phyloP scores from a whole-genome alignment of 2,113 vertebrate species.

The Prochilodus magdalenae region DNA sequence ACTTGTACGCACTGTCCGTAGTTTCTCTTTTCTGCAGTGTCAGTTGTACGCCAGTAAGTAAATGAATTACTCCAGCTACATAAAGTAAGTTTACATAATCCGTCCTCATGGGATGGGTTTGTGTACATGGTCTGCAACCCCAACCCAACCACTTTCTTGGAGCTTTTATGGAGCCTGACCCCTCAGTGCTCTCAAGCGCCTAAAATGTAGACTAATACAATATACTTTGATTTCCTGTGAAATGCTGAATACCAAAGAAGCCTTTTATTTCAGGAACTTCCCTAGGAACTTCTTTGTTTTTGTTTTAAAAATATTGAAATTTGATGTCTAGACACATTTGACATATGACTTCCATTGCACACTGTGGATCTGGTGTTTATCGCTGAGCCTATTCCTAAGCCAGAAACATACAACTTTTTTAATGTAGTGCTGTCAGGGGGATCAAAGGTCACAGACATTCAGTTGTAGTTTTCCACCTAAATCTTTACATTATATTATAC shows the following conservation, averaged over 20 bases:
- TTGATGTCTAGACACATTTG: no score
- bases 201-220: neutral
- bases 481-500: no score
- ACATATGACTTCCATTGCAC: no score
- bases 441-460: no score
- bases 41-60: neutral
- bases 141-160: neutral
- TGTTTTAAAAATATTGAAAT: no score
- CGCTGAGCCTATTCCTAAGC: no score
- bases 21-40: neutral
- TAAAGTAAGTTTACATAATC: neutral
- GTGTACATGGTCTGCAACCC: neutral
- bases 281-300: no score
- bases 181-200: neutral
- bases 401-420: no score
- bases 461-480: no score
- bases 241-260: neutral
- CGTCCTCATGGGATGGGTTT: neutral
- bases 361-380: no score
- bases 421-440: no score
- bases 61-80: slow-evolving; percentile 12
- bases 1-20: neutral
- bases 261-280: no score
- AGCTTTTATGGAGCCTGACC: neutral
- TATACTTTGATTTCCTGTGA: neutral